phyloP scores from a whole-genome alignment of 1,140 invertebrate species.

The Pteromalus puparum region DNA sequence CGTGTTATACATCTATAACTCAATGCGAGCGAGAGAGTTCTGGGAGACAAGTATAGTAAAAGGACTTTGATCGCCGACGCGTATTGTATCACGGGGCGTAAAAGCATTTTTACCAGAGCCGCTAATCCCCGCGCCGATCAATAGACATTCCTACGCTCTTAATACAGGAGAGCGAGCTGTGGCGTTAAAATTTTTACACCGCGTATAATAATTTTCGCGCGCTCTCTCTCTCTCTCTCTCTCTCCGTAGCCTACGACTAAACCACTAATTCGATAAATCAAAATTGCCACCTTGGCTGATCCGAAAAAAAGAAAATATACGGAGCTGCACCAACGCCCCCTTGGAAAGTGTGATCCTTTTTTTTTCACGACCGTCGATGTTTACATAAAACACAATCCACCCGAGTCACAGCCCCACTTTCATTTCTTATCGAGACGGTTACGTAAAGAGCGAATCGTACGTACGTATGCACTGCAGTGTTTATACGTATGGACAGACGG shows the following conservation, averaged over 20 bases:
- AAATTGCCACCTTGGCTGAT: not conserved
- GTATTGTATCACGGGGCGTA: not conserved
- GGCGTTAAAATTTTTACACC: not conserved
- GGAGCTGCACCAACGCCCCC: too few species aligned
- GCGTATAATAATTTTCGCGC: not conserved
- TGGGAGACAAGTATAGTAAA: not conserved
- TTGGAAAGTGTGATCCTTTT: constrained; percentile 7
- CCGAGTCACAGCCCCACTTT: not conserved
- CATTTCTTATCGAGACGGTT: constrained; percentile 22
- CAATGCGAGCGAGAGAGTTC: not conserved
- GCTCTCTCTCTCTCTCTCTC: not conserved
- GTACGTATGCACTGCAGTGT: not conserved
- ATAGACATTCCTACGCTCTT: not conserved
- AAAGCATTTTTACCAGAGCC: not conserved
- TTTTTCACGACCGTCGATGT: not conserved
- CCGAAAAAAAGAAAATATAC: too few species aligned
- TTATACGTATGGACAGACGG: not conserved
- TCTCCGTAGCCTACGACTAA: not conserved
- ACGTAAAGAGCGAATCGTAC: not conserved
- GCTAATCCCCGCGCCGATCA: not conserved
- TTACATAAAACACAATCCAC: constrained; percentile 38
- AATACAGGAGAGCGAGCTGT: too few species aligned
- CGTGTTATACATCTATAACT: not conserved
- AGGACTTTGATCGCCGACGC: not conserved
- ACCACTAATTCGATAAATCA: not conserved